A percentile compares a stretch with the other conserved stretches of the same genome.
These are phyloP conservation scores for Lagorchestes hirsutus DNA, from an alignment of 2,797 vertebrate species.

Conservation along the genomic window DNA sequence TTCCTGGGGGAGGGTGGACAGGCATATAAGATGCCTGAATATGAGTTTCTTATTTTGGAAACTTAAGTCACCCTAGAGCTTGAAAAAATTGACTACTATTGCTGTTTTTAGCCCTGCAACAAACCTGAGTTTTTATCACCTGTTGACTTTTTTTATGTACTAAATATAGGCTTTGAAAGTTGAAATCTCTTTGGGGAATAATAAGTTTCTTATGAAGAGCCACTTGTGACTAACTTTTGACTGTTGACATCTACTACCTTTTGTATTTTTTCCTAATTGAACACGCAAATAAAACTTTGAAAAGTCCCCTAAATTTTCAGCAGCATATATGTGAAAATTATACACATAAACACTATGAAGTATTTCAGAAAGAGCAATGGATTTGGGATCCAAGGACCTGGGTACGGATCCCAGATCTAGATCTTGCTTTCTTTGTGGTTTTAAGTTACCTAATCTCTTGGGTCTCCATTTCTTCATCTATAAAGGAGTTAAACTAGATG, in stretches of 20 bases:
- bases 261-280: conserved; percentile 11
- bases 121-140: conserved; percentile 53
- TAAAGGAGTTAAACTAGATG: not conserved
- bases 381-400: not conserved
- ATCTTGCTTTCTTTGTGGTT: not conserved
- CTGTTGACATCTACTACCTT: not conserved
- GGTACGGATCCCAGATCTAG: not conserved
- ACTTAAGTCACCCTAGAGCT: conserved; percentile 20
- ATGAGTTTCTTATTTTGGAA: not conserved
- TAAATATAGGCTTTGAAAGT: not conserved
- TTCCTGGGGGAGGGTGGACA: conserved; percentile 52
- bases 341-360: not conserved
- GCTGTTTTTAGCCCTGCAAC: conserved; percentile 40
- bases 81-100: conserved; percentile 51
- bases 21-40: conserved; percentile 44
- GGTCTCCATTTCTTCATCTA: not conserved
- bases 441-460: not conserved
- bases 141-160: conserved; percentile 56
- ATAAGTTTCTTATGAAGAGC: conserved; percentile 24
- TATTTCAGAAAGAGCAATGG: not conserved
- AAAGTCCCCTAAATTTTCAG: not conserved
- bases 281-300: conserved; percentile 40
- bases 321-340: not conserved
- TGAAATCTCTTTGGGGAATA: not conserved
- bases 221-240: conserved; percentile 14